Conservation (phyloP, 1,140 invertebrate genomes). For the Elymnias hypermnestra region DNA sequence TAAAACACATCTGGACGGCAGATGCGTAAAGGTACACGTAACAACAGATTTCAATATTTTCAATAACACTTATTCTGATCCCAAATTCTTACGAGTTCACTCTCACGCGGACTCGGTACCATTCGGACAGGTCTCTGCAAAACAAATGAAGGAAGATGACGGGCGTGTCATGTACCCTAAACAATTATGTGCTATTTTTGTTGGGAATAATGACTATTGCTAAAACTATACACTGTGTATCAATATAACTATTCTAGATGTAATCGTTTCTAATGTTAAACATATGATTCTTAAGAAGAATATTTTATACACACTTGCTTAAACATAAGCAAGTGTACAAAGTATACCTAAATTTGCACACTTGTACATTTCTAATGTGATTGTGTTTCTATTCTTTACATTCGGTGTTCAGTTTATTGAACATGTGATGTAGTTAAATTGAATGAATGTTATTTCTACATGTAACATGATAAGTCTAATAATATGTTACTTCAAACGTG, state of each 20-base stretch:
- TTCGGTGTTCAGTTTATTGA: slow-evolving; percentile 26
- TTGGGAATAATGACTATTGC: background rate
- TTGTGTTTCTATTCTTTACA: no score
- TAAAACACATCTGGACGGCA: slow-evolving; percentile 69
- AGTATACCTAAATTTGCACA: no score
- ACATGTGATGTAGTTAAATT: slow-evolving; percentile 34
- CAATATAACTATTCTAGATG: no score
- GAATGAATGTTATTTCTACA: slow-evolving; percentile 20
- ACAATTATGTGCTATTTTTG: slow-evolving; percentile 1
- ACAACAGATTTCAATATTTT: slow-evolving; percentile 64
- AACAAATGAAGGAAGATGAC: slow-evolving; percentile 79
- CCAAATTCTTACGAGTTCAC: slow-evolving; percentile 82
- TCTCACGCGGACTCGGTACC: slow-evolving; percentile 86
- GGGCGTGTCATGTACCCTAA: slow-evolving; percentile 47
- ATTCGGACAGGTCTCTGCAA: slow-evolving; percentile 85
- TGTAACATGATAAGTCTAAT: slow-evolving; percentile 22
- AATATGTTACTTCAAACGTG: slow-evolving; percentile 34
- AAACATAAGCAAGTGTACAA: no score
- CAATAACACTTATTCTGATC: slow-evolving; percentile 69
- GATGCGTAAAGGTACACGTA: slow-evolving; percentile 68
- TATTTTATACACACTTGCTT: no score
- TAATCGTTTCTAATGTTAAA: slow-evolving; percentile 22
- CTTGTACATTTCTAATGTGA: no score
- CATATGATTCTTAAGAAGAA: no score
- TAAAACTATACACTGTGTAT: no score